Conservation (phyloP, 2,888 invertebrate species). For the Taphrorychus bicolor region DNA sequence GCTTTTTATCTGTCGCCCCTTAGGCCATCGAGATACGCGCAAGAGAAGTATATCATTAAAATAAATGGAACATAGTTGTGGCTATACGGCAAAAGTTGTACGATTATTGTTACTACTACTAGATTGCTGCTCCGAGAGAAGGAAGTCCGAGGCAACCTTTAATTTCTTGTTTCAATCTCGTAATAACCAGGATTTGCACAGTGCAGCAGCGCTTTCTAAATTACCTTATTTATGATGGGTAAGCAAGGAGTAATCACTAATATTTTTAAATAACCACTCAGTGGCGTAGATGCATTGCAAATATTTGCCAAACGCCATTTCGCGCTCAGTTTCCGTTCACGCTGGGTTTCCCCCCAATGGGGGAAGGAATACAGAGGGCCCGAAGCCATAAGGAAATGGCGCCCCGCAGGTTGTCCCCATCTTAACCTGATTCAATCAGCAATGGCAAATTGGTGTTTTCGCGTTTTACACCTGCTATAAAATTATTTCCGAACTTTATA, state of each 20-base stretch:
- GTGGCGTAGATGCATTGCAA: not conserved
- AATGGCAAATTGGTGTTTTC: constrained; percentile 35
- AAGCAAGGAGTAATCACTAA: not conserved
- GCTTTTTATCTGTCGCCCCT: not conserved
- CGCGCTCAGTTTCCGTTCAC: constrained; percentile 12
- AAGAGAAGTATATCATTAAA: not conserved
- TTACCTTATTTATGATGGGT: not conserved
- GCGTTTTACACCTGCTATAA: no score
- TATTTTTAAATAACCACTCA: not conserved
- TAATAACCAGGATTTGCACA: not conserved
- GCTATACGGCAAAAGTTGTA: not conserved
- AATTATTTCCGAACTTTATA: no score
- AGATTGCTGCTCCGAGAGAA: not conserved
- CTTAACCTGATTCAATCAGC: constrained; percentile 32
- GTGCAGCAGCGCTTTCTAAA: not conserved
- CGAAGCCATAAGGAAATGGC: constrained; percentile 21
- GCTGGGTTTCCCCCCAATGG: no score
- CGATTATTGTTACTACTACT: not conserved
- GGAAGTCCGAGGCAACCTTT: not conserved
- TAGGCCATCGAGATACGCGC: not conserved
- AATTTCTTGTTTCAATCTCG: constrained; percentile 1
- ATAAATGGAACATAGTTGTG: not conserved
- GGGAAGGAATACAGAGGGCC: constrained; percentile 19
- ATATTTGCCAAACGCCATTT: constrained; percentile 3
- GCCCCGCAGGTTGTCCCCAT: constrained; percentile 22